A percentile compares a stretch with the other conserved stretches of the same genome.
Conservation (phyloP, 92 coral and sea anemone species). For the Umimayanthus kanabou region DNA sequence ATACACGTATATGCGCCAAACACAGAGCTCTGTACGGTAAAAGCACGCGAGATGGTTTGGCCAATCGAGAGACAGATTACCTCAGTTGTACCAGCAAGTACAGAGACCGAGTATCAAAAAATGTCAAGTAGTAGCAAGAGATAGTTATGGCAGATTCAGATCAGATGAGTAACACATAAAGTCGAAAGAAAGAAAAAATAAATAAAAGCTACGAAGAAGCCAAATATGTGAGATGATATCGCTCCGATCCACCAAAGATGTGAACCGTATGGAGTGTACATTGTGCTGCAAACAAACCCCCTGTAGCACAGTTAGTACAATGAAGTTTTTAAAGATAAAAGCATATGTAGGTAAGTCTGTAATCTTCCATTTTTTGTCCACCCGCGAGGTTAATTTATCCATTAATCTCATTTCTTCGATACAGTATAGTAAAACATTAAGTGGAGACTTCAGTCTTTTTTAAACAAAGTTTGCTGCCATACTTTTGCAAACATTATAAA, state of each 20-base stretch:
- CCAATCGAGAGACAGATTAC: not conserved
- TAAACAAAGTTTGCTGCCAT: not conserved
- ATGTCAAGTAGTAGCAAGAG: not conserved
- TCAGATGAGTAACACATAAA: not conserved
- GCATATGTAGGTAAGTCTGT: not conserved
- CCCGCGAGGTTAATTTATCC: slow-evolving; percentile 20
- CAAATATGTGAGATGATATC: not conserved
- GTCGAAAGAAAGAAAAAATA: not conserved
- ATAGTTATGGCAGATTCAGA: not conserved
- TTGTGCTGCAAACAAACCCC: not conserved
- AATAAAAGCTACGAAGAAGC: not conserved
- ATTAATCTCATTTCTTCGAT: not conserved
- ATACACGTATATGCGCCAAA: not conserved
- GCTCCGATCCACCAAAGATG: not conserved
- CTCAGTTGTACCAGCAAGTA: no score
- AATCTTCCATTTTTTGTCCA: not conserved
- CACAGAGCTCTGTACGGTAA: not conserved
- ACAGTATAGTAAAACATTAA: not conserved
- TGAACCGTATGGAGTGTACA: not conserved
- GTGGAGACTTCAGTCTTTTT: not conserved
- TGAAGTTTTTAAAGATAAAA: no score
- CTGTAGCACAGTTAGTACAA: not conserved
- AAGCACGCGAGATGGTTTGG: not conserved
- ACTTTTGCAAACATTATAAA: not conserved
- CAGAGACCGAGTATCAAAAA: no score